Percentiles rank a stretch among this genome's conserved stretches.
Evolutionary conservation across 2,113 vertebrate species (phyloP).

Genomic region (Oreocharis arfaki): DNA sequence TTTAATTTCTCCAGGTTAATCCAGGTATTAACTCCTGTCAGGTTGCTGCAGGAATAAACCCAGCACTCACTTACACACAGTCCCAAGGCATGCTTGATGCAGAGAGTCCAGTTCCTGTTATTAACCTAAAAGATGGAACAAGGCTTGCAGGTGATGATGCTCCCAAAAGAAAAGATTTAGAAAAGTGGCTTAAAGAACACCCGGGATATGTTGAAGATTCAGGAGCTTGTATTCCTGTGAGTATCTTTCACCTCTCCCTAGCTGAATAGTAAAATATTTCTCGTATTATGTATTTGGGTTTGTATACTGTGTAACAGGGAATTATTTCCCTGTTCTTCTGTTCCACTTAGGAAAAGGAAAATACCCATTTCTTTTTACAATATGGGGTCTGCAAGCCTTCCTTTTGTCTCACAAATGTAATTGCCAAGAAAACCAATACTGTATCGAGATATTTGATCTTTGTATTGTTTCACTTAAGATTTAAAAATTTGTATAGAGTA

Average conservation of each 20-base stretch:
- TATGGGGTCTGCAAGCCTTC: not conserved
- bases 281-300: not conserved
- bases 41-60: slow-evolving; percentile 68
- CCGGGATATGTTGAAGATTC: slow-evolving; percentile 95
- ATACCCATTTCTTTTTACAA: not conserved
- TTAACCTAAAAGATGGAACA: slow-evolving; percentile 96
- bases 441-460: not conserved
- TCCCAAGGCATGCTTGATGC: slow-evolving; percentile 75
- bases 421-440: not conserved
- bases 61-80: slow-evolving; percentile 68
- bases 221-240: slow-evolving; percentile 92
- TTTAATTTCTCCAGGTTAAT: slow-evolving; percentile 72
- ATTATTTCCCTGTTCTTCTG: not conserved
- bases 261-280: not conserved
- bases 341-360: not conserved
- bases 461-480: not conserved
- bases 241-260: slow-evolving; percentile 31
- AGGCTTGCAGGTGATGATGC: slow-evolving; percentile 96
- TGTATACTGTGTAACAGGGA: not conserved
- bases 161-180: slow-evolving; percentile 89
- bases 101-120: slow-evolving; percentile 92
- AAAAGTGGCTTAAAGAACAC: slow-evolving; percentile 92
- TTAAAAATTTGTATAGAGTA: not conserved
- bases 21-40: slow-evolving; percentile 81
- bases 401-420: not conserved